Evolutionary conservation across 2,797 vertebrate species (phyloP), one percentile per base, ranked within the genome.

Genomic region (Todus mexicanus): DNA sequence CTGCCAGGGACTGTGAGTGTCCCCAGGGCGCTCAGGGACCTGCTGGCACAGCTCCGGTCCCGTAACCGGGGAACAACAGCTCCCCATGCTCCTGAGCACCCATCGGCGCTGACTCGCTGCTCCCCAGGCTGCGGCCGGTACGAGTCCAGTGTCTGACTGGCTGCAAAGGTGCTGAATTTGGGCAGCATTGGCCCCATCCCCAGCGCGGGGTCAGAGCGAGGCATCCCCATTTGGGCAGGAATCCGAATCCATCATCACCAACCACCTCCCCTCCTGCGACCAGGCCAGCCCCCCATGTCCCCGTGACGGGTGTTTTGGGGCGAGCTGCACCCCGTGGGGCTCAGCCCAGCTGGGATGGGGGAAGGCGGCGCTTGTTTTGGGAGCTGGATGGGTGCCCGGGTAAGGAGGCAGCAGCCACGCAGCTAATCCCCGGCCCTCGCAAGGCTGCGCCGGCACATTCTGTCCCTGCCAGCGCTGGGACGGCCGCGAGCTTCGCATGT

Each of bases 391-490:
- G 40, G 48, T 3, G 91, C 95, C 95, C 38, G 12, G 63, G 70
- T 74, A 3, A 8, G 83, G 90, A 90, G 84, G 89, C 77, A 48
- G 87, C 91, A 76, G 87, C 78, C 38, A 43, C 8, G 5, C 56
- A 69, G 56, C 8, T 93, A 66, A 95, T 93, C 91, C 63, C 57
- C 5, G 4, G 61, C 78, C 64, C 71, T 86, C 6, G 31, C 78
- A 13, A 26, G 71, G 87, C 90, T 33, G 60, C 87, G 5, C 45
- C 51, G 68, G 89, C 93, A 96, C 95, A 96, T 94, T 93, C 93
- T 94, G 96, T 96, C 94, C 96, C 82, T 61, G 78, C 35, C 91
- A 80, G 87, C 1, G 3, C 76, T 14, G 26, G 47, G 53, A 26
- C 4, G 4, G 72, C 84, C 42, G 5, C 31, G 4, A 40, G 82